Conservation (phyloP, 1,140 invertebrate genomes). For the Trichoplusia ni region DNA sequence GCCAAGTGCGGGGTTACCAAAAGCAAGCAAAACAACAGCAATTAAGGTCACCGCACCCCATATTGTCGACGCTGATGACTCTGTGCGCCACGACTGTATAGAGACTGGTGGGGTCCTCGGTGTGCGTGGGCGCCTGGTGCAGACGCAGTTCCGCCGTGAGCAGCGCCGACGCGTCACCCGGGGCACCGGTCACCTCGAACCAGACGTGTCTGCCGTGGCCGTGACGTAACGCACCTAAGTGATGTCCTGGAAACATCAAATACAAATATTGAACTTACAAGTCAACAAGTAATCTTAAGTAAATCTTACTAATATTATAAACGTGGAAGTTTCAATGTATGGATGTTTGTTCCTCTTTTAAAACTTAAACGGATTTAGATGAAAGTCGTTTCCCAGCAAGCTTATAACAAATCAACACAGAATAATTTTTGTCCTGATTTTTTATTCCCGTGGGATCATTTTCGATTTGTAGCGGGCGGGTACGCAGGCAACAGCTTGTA, state of each 20-base stretch:
- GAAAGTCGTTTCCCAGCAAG: too few relatives aligned
- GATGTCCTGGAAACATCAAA: slow-evolving; percentile 69
- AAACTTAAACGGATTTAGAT: too few relatives aligned
- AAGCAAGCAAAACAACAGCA: too few relatives aligned
- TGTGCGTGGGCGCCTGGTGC: slow-evolving; percentile 83
- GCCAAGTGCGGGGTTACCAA: too few relatives aligned
- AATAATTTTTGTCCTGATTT: too few relatives aligned
- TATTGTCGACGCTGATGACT: slow-evolving; percentile 81
- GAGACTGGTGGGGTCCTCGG: slow-evolving; percentile 61
- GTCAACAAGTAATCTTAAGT: background rate
- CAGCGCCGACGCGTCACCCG: slow-evolving; percentile 89
- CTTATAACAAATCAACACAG: too few relatives aligned
- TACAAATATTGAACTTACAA: background rate
- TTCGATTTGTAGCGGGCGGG: too few relatives aligned
- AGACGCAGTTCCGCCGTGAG: slow-evolving; percentile 91
- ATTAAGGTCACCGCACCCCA: too few relatives aligned
- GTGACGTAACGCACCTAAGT: slow-evolving; percentile 88
- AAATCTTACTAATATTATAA: background rate
- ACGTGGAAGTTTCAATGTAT: too few relatives aligned
- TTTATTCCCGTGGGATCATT: too few relatives aligned
- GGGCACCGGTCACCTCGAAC: slow-evolving; percentile 95
- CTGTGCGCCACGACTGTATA: slow-evolving; percentile 83
- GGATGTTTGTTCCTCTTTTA: too few relatives aligned
- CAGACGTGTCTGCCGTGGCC: slow-evolving; percentile 93
- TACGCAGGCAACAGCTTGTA: too few relatives aligned